Base-by-base conservation (phyloP, 2,888 invertebrate genomes). In the Trisateles emortualis region DNA sequence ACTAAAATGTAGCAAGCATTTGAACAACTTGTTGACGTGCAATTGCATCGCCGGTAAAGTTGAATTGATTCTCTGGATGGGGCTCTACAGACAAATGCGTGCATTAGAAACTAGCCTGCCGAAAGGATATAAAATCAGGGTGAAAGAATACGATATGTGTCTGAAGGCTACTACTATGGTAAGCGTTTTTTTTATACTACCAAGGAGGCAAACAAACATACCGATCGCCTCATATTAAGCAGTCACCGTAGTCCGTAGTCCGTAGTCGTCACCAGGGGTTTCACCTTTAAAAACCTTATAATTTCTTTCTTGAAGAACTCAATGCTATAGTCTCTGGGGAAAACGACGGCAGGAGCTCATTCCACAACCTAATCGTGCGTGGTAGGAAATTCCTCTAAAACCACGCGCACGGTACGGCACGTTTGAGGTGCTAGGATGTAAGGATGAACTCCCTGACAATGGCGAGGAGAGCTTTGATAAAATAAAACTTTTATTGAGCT, bases 1-100 rank as follows among this genome's bases (percentile, higher is more conserved):
- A 10, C 42, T 87, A 24, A 87, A 82, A 64, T 94, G 94, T 58
- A 58, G 72, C 0, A 93, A 92, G 38, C 85, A 92, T 67, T 40
- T 87, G 69, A 78, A 72, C 49, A 65, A 88, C 0, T 38, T 72
- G 68, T 42, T 76, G 1, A 67, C 62, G 10, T 91, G 90, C 49
- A 68, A 63, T 22, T 91, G 91, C 43, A 76, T 87, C 0, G 78
- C 81, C 24, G 90, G 82, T 0, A 90, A 88, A 65, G 62, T 89
- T 0, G 91, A 91, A 38, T 30, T 90, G 11, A 50, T 84, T 0
- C 4, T 82, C 1, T 91, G 90, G 91, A 83, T 88, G 84, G 88
- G 90, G 0, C 44, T 81, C 0, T 84, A 75, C 50, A 69, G 78
- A 1, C 79, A 91, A 39, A 72, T 70, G 9, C 59, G 67, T 0